Evolutionary conservation across 2,888 invertebrate genomes (phyloP).

Genomic region (Lasioglossum oenotherae): DNA sequence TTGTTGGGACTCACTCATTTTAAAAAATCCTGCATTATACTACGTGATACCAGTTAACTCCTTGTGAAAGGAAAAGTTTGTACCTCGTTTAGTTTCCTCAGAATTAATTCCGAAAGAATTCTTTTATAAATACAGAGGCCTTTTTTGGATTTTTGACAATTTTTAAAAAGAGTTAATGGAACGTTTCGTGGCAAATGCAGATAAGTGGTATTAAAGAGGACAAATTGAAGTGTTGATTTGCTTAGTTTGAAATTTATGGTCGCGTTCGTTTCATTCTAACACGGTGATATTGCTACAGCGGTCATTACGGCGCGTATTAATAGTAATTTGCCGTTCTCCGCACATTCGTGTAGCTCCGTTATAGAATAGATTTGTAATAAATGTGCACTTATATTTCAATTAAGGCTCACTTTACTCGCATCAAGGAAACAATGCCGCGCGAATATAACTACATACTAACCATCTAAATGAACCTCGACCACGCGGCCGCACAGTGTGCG

Average conservation of each 20-base stretch:
- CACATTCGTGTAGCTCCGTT: slow-evolving; percentile 41
- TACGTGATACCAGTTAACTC: neutral
- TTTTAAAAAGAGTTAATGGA: neutral
- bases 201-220: neutral
- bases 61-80: neutral
- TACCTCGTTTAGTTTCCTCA: neutral
- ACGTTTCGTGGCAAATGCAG: neutral
- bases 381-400: slow-evolving; percentile 59
- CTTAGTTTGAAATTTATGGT: slow-evolving; percentile 21
- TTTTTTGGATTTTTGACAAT: neutral
- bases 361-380: slow-evolving; percentile 54
- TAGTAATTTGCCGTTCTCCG: slow-evolving; percentile 44
- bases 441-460: slow-evolving; percentile 39
- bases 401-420: slow-evolving; percentile 52
- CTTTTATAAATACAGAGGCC: neutral
- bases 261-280: slow-evolving; percentile 22
- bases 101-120: neutral
- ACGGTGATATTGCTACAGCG: slow-evolving; percentile 26
- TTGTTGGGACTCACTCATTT: neutral
- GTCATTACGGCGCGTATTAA: slow-evolving; percentile 50
- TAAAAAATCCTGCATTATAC: neutral
- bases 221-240: neutral
- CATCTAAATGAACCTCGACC: slow-evolving; percentile 43
- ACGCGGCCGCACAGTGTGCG: slow-evolving; percentile 23
- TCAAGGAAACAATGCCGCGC: slow-evolving; percentile 52